A percentile compares a stretch with the other conserved stretches of the same genome.
These are phyloP conservation scores for Eriocheir sinensis DNA, from an alignment of 1,140 invertebrate species.

Conservation along the genomic window DNA sequence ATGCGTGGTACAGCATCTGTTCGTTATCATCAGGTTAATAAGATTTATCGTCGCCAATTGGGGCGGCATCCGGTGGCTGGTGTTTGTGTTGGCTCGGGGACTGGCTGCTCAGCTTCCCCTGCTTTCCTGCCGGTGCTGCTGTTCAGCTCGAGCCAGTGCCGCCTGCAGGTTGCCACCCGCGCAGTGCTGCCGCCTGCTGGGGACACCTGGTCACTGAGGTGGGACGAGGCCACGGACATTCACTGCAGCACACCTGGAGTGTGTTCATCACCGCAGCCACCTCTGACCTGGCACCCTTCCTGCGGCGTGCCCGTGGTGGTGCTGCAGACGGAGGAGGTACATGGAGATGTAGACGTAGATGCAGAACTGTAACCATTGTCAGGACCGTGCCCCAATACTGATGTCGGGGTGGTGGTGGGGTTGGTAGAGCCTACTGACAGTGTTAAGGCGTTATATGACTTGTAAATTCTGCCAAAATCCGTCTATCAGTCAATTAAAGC, in stretches of 20 bases:
- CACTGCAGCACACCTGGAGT: too few species aligned
- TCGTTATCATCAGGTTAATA: background rate
- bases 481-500: too few species aligned
- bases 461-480: too few species aligned
- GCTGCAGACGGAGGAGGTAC: too few species aligned
- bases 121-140: background rate
- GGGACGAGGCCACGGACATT: background rate
- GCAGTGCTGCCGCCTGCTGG: background rate
- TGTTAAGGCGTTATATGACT: too few species aligned
- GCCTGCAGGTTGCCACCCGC: background rate
- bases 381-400: too few species aligned
- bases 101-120: background rate
- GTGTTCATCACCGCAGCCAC: background rate
- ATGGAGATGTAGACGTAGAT: too few species aligned
- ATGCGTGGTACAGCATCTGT: background rate
- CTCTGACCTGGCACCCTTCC: too few species aligned
- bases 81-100: background rate
- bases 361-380: too few species aligned
- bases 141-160: background rate
- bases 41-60: background rate
- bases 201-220: background rate
- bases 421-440: too few species aligned
- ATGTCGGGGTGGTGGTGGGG: too few species aligned
- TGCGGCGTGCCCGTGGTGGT: background rate
- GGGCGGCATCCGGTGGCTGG: background rate